A percentile compares a stretch with the other conserved stretches of the same genome.
phyloP scores from a whole-genome alignment of 2,888 invertebrate genomes.

The Steromphala cineraria region DNA sequence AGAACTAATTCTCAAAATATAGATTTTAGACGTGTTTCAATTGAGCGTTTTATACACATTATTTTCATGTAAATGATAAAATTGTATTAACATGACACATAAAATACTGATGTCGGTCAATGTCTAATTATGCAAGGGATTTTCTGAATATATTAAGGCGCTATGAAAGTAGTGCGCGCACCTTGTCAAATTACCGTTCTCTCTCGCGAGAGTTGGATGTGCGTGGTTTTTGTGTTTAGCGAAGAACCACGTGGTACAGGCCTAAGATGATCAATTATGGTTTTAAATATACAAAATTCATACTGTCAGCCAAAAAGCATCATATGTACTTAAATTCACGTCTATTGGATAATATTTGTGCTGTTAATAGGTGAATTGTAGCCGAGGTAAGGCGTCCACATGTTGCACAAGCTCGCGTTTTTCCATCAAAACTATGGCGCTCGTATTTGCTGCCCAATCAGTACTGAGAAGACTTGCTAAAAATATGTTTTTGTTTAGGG shows the following conservation, averaged over 20 bases:
- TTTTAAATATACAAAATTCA: not conserved
- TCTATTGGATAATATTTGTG: conserved; percentile 1
- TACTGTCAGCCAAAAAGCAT: conserved; percentile 11
- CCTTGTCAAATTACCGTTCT: conserved; percentile 15
- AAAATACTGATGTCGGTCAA: not conserved
- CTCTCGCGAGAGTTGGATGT: conserved; percentile 21
- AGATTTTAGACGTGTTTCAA: no score
- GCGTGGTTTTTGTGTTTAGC: conserved; percentile 20
- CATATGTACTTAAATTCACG: conserved; percentile 2
- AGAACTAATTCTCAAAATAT: no score
- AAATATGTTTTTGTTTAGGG: no score
- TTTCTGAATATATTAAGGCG: conserved; percentile 13
- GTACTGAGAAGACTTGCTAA: not conserved
- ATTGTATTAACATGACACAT: no score
- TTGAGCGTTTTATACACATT: no score
- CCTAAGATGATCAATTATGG: conserved; percentile 11
- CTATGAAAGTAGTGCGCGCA: conserved; percentile 18
- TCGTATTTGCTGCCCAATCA: conserved; percentile 1
- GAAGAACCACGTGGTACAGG: conserved; percentile 24
- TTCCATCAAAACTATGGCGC: conserved; percentile 24
- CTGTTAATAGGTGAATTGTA: not conserved
- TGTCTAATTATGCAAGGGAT: not conserved
- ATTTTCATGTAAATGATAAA: no score
- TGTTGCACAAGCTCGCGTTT: conserved; percentile 17
- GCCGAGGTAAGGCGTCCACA: conserved; percentile 23